Conservation (phyloP, 2,888 invertebrate genomes). For the Malachius bipustulatus region DNA sequence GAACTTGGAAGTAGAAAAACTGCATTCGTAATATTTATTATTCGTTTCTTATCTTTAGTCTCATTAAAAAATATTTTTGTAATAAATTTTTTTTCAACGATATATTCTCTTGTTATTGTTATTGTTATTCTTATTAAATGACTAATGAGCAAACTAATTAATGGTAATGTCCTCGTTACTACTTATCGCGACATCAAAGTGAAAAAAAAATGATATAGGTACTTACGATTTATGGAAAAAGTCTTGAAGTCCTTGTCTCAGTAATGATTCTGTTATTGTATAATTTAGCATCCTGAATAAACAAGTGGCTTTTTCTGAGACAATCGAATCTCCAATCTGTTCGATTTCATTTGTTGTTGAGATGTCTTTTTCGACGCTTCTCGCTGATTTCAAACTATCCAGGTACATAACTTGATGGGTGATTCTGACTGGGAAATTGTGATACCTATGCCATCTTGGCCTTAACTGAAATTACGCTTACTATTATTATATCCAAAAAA, state of each 20-base stretch:
- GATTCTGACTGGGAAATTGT: conserved; percentile 40
- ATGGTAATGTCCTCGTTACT: too few relatives aligned
- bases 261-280: conserved; percentile 41
- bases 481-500: conserved; percentile 4
- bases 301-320: conserved; percentile 39
- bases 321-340: conserved; percentile 43
- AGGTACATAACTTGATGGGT: conserved; percentile 43
- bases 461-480: conserved; percentile 37
- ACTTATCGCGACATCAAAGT: too few relatives aligned
- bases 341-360: conserved; percentile 44
- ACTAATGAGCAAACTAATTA: too few relatives aligned
- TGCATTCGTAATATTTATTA: too few relatives aligned
- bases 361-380: conserved; percentile 43
- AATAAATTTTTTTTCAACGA: too few relatives aligned
- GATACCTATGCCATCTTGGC: conserved; percentile 45
- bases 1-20: too few relatives aligned
- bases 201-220: too few relatives aligned
- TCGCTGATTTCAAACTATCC: conserved; percentile 45
- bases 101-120: too few relatives aligned
- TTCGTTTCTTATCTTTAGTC: too few relatives aligned
- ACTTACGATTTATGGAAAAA: conserved; percentile 47
- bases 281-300: conserved; percentile 49
- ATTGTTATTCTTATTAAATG: too few relatives aligned
- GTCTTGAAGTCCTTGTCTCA: conserved; percentile 41
- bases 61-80: too few relatives aligned